Evolutionary conservation across 2,113 vertebrate species (phyloP).

Genomic region (Anolis carolinensis): DNA sequence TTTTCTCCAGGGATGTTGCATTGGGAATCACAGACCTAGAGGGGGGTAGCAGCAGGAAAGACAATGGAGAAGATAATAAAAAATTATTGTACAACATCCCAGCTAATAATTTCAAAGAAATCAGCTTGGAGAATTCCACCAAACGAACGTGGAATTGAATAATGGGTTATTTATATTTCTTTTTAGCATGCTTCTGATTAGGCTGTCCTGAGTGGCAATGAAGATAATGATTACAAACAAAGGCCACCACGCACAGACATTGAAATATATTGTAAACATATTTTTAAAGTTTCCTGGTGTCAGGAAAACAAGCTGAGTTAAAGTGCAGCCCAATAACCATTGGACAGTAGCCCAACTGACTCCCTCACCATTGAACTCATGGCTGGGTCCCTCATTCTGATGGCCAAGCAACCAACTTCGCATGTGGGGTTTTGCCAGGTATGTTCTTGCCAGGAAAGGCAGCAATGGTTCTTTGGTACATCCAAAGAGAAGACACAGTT

Average conservation of each 20-base stretch:
- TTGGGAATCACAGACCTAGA: not conserved
- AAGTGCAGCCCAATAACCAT: not conserved
- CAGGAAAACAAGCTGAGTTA: not conserved
- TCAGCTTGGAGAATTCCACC: slow-evolving; percentile 32
- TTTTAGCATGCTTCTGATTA: not conserved
- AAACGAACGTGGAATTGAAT: not conserved
- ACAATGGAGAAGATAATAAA: slow-evolving; percentile 29
- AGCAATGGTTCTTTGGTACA: no score
- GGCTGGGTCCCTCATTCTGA: no score
- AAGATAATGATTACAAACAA: not conserved
- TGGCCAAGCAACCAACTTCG: no score
- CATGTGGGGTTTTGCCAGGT: no score
- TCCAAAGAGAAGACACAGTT: no score
- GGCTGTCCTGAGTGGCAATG: not conserved
- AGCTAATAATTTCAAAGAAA: slow-evolving; percentile 37
- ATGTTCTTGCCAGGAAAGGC: no score
- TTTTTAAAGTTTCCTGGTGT: not conserved
- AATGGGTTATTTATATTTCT: slow-evolving; percentile 21
- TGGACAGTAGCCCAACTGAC: not conserved
- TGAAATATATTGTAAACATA: not conserved
- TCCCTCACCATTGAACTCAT: not conserved
- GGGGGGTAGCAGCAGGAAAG: not conserved
- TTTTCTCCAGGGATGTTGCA: slow-evolving; percentile 11
- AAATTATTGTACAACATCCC: slow-evolving; percentile 15
- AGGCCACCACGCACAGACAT: not conserved